Percentiles rank a stretch among this genome's conserved stretches.
phyloP scores from a whole-genome alignment of 2,888 invertebrate genomes.

The Glaucopsyche alexis region DNA sequence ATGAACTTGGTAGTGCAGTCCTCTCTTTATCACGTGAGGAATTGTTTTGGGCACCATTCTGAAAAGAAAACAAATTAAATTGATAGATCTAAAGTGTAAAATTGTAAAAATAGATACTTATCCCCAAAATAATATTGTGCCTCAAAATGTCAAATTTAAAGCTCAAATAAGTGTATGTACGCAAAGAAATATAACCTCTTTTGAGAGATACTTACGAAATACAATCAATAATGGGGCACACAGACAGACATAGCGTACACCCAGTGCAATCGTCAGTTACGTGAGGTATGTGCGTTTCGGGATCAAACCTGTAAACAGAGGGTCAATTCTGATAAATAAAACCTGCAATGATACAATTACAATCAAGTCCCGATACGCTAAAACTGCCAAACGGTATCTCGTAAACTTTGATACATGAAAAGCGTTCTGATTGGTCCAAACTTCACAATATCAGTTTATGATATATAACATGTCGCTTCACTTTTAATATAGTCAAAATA shows the following conservation, averaged over 20 bases:
- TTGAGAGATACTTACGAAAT: constrained; percentile 86
- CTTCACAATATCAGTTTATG: no score
- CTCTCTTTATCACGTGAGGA: constrained; percentile 92
- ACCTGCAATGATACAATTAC: no score
- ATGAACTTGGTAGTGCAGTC: constrained; percentile 70
- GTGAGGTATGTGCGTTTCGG: constrained; percentile 92
- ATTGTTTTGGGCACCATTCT: constrained; percentile 95
- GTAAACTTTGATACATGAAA: no score
- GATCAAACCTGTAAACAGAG: constrained; percentile 83
- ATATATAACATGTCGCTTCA: no score
- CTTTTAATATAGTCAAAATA: no score
- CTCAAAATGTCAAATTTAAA: not conserved
- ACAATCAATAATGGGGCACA: constrained; percentile 99
- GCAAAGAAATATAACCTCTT: not conserved
- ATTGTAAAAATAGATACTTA: no score
- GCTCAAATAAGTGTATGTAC: not conserved
- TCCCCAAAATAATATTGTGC: no score
- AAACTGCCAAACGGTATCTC: no score
- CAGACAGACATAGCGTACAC: constrained; percentile 96
- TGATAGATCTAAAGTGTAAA: no score
- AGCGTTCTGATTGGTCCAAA: no score
- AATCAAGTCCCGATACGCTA: no score
- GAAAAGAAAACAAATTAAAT: constrained; percentile 45
- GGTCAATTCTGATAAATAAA: no score
- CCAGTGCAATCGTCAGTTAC: constrained; percentile 96